Conservation (phyloP, 2,888 invertebrate species). For the Hesperia comma region DNA sequence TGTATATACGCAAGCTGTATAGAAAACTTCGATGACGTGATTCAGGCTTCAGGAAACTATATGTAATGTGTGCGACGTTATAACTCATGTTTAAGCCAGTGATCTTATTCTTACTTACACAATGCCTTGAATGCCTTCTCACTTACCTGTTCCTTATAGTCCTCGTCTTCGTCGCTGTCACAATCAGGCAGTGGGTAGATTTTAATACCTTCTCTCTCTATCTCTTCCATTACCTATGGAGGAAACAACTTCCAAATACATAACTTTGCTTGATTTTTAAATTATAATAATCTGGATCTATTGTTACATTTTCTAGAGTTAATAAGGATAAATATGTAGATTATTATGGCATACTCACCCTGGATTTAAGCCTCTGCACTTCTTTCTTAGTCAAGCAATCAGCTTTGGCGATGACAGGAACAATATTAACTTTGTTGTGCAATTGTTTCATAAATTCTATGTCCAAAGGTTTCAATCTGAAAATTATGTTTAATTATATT, state of each 20-base stretch:
- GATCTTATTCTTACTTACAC: no score
- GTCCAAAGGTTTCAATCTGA: conserved; percentile 95
- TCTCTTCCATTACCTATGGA: conserved; percentile 92
- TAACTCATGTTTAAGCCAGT: no score
- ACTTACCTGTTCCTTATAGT: conserved; percentile 94
- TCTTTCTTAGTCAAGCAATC: conserved; percentile 97
- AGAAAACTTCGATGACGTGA: no score
- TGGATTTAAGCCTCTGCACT: conserved; percentile 92
- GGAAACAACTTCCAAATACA: conserved; percentile 6
- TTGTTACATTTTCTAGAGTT: no score
- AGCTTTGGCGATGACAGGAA: conserved; percentile 98
- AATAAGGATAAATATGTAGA: no score
- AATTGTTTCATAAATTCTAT: conserved; percentile 98
- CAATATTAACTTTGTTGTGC: conserved; percentile 97
- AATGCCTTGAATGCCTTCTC: no score
- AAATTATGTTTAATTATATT: conserved; percentile 43
- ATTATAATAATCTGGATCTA: no score
- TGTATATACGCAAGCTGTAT: no score
- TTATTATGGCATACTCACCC: conserved; percentile 86
- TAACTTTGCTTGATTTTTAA: no score
- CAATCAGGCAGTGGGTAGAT: conserved; percentile 98
- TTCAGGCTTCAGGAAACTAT: no score
- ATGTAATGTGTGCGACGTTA: no score
- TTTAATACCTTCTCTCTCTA: conserved; percentile 94
- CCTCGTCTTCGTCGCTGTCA: conserved; percentile 97